Conservation (phyloP, 1,140 invertebrate species). For the honey bee (Apis mellifera) region Amel_HAv3.1 CM009941.2:8966001-8966500, state of each 20-base stretch:
- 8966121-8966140: constrained; percentile 24
- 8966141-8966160: constrained; percentile 52
- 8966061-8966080: not conserved
- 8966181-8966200: constrained; percentile 65
- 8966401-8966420: constrained; percentile 30
- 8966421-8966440: not conserved
- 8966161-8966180: constrained; percentile 63
- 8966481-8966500: no score
- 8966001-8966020: not conserved
- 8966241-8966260: not conserved
- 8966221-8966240: not conserved
- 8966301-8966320: constrained; percentile 67
- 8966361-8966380: constrained; percentile 34
- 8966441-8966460: no score
- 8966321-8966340: constrained; percentile 10
- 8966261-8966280: constrained; percentile 8
- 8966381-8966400: constrained; percentile 29
- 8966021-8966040: no score
- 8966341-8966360: constrained; percentile 49
- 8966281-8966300: constrained; percentile 62
- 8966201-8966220: constrained; percentile 57
- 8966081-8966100: not conserved
- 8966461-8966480: not conserved
- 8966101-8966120: not conserved
- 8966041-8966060: not conserved